phyloP scores from a whole-genome alignment of 2,888 invertebrate species.

The Brenthis ino region DNA sequence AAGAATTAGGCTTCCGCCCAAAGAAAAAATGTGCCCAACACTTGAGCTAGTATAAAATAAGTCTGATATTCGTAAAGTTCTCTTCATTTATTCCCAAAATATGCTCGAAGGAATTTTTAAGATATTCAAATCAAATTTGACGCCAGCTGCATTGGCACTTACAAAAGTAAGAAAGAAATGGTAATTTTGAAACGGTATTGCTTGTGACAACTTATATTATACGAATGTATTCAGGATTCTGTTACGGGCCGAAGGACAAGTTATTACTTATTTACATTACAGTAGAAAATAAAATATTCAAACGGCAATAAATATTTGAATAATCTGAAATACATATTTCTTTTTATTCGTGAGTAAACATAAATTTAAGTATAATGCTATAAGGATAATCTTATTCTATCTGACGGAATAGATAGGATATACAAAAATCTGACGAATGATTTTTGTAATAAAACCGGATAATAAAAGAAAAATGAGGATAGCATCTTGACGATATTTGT shows the following conservation, averaged over 20 bases:
- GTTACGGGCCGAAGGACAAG: slow-evolving; percentile 6
- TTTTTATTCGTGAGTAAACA: too few relatives aligned
- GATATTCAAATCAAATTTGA: slow-evolving; percentile 1
- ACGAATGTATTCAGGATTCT: slow-evolving; percentile 16
- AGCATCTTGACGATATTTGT: too few relatives aligned
- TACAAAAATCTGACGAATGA: too few relatives aligned
- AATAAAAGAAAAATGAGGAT: too few relatives aligned
- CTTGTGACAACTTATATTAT: slow-evolving; percentile 8
- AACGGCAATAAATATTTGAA: not conserved
- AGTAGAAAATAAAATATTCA: not conserved
- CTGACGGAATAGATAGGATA: too few relatives aligned
- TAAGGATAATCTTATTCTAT: too few relatives aligned
- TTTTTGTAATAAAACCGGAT: too few relatives aligned
- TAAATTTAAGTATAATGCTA: too few relatives aligned
- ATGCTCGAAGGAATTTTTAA: not conserved
- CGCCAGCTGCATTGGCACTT: not conserved
- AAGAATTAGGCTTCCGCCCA: too few relatives aligned
- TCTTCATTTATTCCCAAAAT: not conserved
- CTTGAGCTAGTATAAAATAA: too few relatives aligned
- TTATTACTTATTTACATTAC: not conserved
- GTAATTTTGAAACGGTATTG: not conserved
- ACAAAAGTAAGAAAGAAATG: slow-evolving; percentile 4
- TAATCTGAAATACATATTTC: not conserved
- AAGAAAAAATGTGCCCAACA: too few relatives aligned
- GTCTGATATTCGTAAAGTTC: too few relatives aligned